These are phyloP conservation scores for Enoplosus armatus DNA, from an alignment of 2,797 vertebrate species.

Conservation along the genomic window DNA sequence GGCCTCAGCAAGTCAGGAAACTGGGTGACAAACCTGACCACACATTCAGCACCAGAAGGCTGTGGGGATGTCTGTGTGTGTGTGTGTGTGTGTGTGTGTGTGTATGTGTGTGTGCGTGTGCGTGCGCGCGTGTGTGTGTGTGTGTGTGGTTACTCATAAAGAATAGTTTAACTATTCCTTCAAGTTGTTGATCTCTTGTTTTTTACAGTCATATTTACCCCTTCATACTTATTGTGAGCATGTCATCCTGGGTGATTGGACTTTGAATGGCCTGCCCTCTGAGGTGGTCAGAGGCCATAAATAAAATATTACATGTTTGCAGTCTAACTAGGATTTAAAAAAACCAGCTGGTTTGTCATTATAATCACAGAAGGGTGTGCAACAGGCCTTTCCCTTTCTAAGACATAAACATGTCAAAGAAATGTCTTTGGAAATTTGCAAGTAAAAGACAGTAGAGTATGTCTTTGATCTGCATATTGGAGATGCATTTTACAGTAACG, in stretches of 20 bases:
- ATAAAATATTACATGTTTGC: neutral
- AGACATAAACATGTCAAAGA: neutral
- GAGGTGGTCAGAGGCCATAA: neutral
- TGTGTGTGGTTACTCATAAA: conserved; percentile 45
- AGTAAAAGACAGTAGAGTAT: neutral
- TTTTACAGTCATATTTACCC: neutral
- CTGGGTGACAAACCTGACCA: conserved; percentile 70
- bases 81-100: conserved; percentile 26
- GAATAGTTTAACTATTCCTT: neutral
- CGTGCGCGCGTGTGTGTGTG: conserved; percentile 38
- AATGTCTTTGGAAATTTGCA: neutral
- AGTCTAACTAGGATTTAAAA: neutral
- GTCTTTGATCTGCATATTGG: neutral
- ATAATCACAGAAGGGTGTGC: neutral
- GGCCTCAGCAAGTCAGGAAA: conserved; percentile 58
- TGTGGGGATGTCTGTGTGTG: conserved; percentile 32
- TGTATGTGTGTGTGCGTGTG: too few species aligned
- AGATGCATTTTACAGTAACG: neutral
- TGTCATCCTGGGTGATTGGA: neutral
- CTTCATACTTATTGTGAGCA: neutral
- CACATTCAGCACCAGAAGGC: conserved; percentile 61
- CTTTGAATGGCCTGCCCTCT: neutral
- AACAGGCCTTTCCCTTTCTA: neutral
- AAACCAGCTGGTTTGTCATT: neutral
- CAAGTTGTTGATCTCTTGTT: neutral